Evolutionary conservation across 2,113 vertebrate genomes (phyloP), one percentile per base, ranked within the genome.

Genomic region (Eidolon helvum): DNA sequence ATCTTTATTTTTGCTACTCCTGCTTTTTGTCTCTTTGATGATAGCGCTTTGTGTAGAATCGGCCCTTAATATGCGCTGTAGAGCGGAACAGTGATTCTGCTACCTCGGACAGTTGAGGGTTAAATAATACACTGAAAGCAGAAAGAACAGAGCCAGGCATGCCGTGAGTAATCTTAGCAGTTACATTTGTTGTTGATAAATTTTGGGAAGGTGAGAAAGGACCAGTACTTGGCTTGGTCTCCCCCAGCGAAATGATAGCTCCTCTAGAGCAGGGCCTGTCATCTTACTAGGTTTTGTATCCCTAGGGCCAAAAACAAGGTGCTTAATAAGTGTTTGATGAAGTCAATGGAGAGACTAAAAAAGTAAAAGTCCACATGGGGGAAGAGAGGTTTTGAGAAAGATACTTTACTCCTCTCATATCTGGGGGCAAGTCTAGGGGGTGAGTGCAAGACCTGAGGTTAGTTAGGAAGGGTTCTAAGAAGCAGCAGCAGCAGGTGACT

Each of bases 61-160:
- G 2, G n/a, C 21, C 18, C 69, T 43, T 24, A 40, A 0, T 10
- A 0, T 3, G 5, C 45, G 30, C 79, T n/a, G 12, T 28, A 57
- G 57, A 22, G 0, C 5, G 35, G n/a, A 10, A 38, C 33, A 4
- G 1, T 5, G 5, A 10, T 5, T 5, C 0, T 2, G 0, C 33
- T 68, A 2, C 26, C 3, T 22, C 10, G 2, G 7, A 5, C 8
- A 28, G 40, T 45, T 33, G 2, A 71, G 80, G 22, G 65, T 53
- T 74, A 45, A 68, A 2, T 53, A 4, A 30, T 8, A 5, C 7
- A 8, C 3, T 15, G 1, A 26, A 35, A 90, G 40, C 35, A 16
- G 15, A n/a, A 16, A 65, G 40, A 10, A 19, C 19, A 38, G 40
- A 71, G 4, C 43, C 35, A 5, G 24, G 24, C 30, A 0, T 2